These are phyloP conservation scores for Lagocephalus sceleratus DNA, from an alignment of 2,797 vertebrate species.

Conservation along the genomic window DNA sequence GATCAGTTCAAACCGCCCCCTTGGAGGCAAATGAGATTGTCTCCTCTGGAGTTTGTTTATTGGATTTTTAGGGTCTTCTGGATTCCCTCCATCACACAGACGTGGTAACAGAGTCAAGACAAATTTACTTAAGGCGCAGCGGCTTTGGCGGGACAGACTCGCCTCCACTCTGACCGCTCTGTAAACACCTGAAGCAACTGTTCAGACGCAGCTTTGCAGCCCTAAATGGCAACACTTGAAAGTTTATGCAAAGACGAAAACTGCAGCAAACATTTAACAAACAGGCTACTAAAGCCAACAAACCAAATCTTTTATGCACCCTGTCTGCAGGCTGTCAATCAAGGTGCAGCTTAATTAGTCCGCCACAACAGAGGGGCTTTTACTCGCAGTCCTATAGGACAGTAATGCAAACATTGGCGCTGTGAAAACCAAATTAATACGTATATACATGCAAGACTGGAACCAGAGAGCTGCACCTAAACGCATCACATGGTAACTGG, in stretches of 20 bases:
- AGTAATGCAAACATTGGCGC: slow-evolving; percentile 25
- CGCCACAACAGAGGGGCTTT: slow-evolving; percentile 12
- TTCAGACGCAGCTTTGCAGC: slow-evolving; percentile 1
- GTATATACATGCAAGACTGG: too few relatives aligned
- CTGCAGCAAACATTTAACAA: not conserved
- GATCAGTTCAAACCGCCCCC: not conserved
- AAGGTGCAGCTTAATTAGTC: slow-evolving; percentile 28
- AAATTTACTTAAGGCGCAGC: slow-evolving; percentile 2
- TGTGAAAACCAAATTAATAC: slow-evolving; percentile 10
- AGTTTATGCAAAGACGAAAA: not conserved
- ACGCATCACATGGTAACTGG: slow-evolving; percentile 1
- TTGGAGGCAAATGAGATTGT: not conserved
- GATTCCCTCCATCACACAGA: slow-evolving; percentile 6
- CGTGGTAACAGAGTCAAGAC: slow-evolving; percentile 4
- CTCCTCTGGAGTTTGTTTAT: slow-evolving; percentile 8
- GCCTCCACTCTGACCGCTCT: not conserved
- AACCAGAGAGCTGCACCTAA: not conserved
- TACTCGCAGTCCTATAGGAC: slow-evolving; percentile 17
- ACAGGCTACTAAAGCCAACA: too few relatives aligned
- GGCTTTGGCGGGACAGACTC: slow-evolving; percentile 1
- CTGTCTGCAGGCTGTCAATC: slow-evolving; percentile 20
- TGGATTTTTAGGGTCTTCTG: not conserved
- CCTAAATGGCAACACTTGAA: too few relatives aligned
- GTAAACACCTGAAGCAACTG: not conserved
- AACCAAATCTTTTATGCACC: not conserved